Percentiles rank a stretch among this genome's conserved stretches.
Conservation (phyloP, 2,888 invertebrate species). For the Rotaria macrura region DNA sequence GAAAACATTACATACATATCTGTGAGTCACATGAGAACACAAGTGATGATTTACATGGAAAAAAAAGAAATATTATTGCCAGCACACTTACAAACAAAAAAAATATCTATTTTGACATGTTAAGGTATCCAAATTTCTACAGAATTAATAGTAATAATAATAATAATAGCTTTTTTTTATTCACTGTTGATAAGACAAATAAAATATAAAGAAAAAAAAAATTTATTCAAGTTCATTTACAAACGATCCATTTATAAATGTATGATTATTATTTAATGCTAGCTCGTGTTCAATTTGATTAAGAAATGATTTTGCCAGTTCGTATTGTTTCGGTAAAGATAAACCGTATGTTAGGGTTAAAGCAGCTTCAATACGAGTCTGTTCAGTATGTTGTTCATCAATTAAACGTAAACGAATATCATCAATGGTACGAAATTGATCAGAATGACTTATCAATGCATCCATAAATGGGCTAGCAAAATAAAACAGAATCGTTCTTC, state of each 20-base stretch:
- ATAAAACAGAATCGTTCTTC: not conserved
- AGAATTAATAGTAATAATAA: not conserved
- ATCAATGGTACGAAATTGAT: not conserved
- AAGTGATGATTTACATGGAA: not conserved
- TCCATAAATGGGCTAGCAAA: not conserved
- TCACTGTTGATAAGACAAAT: not conserved
- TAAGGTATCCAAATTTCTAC: not conserved
- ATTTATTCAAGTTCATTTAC: not conserved
- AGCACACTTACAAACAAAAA: not conserved
- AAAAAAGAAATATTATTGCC: not conserved
- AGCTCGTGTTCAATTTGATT: not conserved
- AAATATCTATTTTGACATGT: not conserved
- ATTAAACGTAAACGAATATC: not conserved
- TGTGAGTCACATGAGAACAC: not conserved
- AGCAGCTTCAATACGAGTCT: not conserved
- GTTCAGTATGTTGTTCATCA: not conserved
- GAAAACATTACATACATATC: not conserved
- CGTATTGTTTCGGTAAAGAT: not conserved
- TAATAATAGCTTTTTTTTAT: not conserved
- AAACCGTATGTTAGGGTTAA: not conserved
- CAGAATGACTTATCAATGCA: not conserved
- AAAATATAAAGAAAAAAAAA: not conserved
- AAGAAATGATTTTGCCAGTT: not conserved
- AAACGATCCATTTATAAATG: slow-evolving; percentile 9
- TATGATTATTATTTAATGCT: not conserved